Percentiles rank a stretch among this genome's conserved stretches.
Conservation (phyloP, 2,888 invertebrate genomes). For the Scaptomyza reducta region DNA sequence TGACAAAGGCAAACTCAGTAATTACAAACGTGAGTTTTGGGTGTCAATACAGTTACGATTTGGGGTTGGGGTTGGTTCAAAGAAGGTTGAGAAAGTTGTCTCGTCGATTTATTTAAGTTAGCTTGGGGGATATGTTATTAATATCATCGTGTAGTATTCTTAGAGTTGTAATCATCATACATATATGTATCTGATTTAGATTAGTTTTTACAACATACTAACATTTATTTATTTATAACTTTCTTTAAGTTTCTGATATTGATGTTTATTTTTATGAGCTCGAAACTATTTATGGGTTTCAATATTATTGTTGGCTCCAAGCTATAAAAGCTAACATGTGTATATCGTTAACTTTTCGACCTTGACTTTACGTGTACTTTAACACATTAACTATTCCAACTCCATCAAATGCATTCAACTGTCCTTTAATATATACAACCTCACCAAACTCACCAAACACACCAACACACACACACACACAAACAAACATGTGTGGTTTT, state of each 20-base stretch:
- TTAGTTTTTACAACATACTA: too few species aligned
- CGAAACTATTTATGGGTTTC: background rate
- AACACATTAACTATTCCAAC: constrained; percentile 37
- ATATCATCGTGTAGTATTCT: too few species aligned
- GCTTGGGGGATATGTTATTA: too few species aligned
- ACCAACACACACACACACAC: background rate
- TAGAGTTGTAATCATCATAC: too few species aligned
- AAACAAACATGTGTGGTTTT: constrained; percentile 11
- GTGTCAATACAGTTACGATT: background rate
- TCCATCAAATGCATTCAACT: constrained; percentile 36
- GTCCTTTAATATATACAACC: constrained; percentile 31
- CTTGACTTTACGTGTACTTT: constrained; percentile 50
- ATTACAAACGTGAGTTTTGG: constrained; percentile 33
- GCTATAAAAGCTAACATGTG: background rate
- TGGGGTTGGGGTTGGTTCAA: background rate
- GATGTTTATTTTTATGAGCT: background rate
- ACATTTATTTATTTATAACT: too few species aligned
- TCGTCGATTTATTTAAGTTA: constrained; percentile 11
- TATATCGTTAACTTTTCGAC: constrained; percentile 11
- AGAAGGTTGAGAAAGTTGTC: background rate
- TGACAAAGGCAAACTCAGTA: constrained; percentile 53
- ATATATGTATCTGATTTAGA: too few species aligned
- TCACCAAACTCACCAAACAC: background rate
- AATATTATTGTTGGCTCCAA: background rate
- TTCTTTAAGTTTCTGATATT: background rate